Base-by-base conservation (phyloP, 2,888 invertebrate genomes). In the Ctena decussata region DNA sequence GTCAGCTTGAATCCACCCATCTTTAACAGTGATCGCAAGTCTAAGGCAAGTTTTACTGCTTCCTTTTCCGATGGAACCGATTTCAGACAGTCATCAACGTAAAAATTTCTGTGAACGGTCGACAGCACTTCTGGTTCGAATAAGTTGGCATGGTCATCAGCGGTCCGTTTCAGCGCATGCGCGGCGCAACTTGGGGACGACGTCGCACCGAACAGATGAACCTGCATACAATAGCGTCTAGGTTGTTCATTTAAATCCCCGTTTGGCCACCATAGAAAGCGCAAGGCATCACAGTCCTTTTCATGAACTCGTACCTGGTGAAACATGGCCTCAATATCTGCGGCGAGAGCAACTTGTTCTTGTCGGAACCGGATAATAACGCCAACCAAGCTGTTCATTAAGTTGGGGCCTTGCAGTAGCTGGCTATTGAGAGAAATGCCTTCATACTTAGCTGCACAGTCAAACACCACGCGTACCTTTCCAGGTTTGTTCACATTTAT, bases 251-350 rank as follows among this genome's bases (percentile, higher is more conserved):
- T 27, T 32, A 73, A 30, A 75, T 86, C 82, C 30, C 86, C 85
- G 72, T 60, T 60, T 39, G 78, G 76, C 82, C 87, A 88, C 84
- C 88, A 88, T 49, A 85, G 76, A 80, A 86, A 86, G 11, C 86
- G 84, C 6, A 86, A 72, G 3, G 79, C 49, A 27, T 83, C 70
- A 41, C 84, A 41, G 77, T 85, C 85, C 27, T 44, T 44, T 5
- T 86, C 82, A 3, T n/a, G 32, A 0, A 86, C 82, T 0, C 71
- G 44, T 15, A 89, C 89, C 71, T 87, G 87, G 70, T 89, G 82
- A 65, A 87, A 88, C 86, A 90, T 90, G 11, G 82, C 86, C 49
- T 88, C 86, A 24, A 90, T 83, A 41, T 90, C 90, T 0, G 81
- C 84, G 11, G 72, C 49, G 0, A 90, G 0, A 8, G 86, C 86